Base-by-base conservation (phyloP, 1,140 invertebrate genomes). In the Araneus ventricosus region DNA sequence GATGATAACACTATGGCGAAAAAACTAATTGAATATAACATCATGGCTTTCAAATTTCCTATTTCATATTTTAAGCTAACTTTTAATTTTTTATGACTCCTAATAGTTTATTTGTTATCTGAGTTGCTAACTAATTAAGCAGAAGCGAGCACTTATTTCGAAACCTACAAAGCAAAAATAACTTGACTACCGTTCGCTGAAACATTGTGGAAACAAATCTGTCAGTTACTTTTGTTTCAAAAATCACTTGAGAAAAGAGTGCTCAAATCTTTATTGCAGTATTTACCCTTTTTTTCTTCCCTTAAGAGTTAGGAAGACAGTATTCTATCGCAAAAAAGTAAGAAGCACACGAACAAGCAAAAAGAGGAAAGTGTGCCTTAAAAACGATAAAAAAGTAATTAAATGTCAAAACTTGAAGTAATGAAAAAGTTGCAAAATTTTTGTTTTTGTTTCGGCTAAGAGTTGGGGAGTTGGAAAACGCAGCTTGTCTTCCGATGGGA, bases 361-460 rank as follows among this genome's bases (percentile, higher is more conserved):
- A 52, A 75, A 20, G 67, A 75, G 30, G 7, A 75, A 75, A 75
- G 70, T 84, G 39, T 10, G 7, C 52, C 61, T 86, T 30, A 86
- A 52, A 52, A 37, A 86, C 41, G 84, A 61, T 30, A 86, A 86
- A 86, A 86, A 86, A 86, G 84, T 86, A 86, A 86, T 86, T 86
- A 86, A 86, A 86, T 61, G 84, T 86, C 84, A 86, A 59, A 86
- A 86, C 84, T 86, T 86, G 45, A 86, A 86, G 84, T 34, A 57
- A 57, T 57, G 30, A 59, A 86, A 86, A 86, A 86, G 30, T 34
- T 57, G 59, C n/a, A 57, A 86, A 86, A 57, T n/a, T 57, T 61
- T 86, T 61, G n/a, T 45, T 86, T 86, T 86, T 61, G 84, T 57
- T 59, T 86, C 39, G 30, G n/a, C 63, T 67, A 67, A 37, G 30